A percentile compares a stretch with the other conserved stretches of the same genome.
Evolutionary conservation across 2,113 vertebrate species (phyloP).

Genomic region (Lophotis ruficrista): DNA sequence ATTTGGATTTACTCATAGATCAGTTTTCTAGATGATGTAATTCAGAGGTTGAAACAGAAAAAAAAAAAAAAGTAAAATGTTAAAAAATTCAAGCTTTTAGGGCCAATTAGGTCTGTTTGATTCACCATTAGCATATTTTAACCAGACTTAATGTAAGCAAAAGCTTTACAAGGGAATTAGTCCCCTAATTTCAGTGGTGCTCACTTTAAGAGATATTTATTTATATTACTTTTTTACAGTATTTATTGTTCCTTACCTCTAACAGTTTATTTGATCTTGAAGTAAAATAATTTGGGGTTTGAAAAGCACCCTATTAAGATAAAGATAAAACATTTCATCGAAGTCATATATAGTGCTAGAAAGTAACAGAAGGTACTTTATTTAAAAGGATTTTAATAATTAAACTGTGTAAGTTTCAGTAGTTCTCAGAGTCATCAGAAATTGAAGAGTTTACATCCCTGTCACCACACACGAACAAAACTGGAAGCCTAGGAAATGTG

Average conservation of each 20-base stretch:
- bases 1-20: not conserved
- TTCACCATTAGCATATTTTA: not conserved
- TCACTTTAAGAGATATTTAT: constrained; percentile 8
- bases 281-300: constrained; percentile 16
- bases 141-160: not conserved
- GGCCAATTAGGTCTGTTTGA: not conserved
- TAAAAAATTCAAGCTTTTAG: constrained; percentile 22
- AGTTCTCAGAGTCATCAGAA: not conserved
- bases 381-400: not conserved
- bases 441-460: not conserved
- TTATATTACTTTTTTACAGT: not conserved
- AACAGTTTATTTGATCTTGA: constrained; percentile 17
- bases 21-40: not conserved
- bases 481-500: not conserved
- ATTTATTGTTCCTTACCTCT: constrained; percentile 32
- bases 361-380: not conserved
- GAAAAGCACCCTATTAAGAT: constrained; percentile 14
- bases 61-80: not conserved
- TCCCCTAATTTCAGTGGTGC: not conserved
- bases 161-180: not conserved
- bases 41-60: not conserved
- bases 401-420: not conserved
- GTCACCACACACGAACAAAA: not conserved
- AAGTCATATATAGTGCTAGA: not conserved
- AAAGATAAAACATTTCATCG: not conserved